A percentile compares a stretch with the other conserved stretches of the same genome.
These are phyloP conservation scores for Probaryconus sp. DNA, from an alignment of 1,140 invertebrate genomes.

Conservation along the genomic window DNA sequence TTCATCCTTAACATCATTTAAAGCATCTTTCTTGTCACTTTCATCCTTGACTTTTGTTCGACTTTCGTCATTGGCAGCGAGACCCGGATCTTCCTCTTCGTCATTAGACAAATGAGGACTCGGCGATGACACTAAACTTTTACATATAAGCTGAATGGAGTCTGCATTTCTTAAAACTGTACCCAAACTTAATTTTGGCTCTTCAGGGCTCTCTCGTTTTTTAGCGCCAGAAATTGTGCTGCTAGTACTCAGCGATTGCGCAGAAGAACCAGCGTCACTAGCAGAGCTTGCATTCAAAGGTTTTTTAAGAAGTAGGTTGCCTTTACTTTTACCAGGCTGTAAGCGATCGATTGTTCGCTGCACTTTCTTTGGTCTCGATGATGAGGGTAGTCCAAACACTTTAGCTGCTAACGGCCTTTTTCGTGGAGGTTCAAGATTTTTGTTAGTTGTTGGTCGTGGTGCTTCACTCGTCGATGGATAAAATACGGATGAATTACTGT, in stretches of 20 bases:
- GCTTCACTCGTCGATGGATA: conserved; percentile 68
- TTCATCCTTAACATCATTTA: conserved; percentile 28
- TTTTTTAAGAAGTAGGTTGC: conserved; percentile 84
- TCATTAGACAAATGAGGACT: conserved; percentile 73
- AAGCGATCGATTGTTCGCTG: conserved; percentile 89
- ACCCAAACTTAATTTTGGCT: conserved; percentile 88
- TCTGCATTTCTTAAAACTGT: conserved; percentile 84
- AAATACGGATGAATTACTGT: conserved; percentile 83
- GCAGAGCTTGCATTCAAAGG: conserved; percentile 59
- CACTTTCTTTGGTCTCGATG: conserved; percentile 83
- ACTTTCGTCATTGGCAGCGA: conserved; percentile 20
- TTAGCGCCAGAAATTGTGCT: conserved; percentile 50
- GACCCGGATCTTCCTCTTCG: conserved; percentile 70
- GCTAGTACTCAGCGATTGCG: conserved; percentile 27
- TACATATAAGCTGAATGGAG: conserved; percentile 75
- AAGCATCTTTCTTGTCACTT: conserved; percentile 3
- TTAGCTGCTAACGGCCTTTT: conserved; percentile 71
- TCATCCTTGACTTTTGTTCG: conserved; percentile 39
- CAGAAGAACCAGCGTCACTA: conserved; percentile 41
- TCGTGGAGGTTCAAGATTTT: conserved; percentile 57
- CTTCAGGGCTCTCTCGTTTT: conserved; percentile 77
- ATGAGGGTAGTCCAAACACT: conserved; percentile 72
- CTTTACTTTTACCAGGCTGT: conserved; percentile 90
- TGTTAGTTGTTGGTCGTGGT: conserved; percentile 51
- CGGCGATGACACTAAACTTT: conserved; percentile 73